A percentile compares a stretch with the other conserved stretches of the same genome.
Conservation (phyloP, 2,797 vertebrate species). For the Miichthys miiuy region DNA sequence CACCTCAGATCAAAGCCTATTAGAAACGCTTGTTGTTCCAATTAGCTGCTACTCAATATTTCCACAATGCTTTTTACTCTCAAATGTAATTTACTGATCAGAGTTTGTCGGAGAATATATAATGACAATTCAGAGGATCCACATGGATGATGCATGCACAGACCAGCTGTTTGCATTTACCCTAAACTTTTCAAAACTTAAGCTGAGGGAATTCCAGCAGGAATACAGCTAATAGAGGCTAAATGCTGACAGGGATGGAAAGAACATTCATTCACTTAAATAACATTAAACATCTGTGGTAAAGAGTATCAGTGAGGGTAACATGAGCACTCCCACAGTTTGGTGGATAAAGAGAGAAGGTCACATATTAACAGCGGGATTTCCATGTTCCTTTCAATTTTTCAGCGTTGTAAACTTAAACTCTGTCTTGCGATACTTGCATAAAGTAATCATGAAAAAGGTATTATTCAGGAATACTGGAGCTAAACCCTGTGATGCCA, state of each 20-base stretch:
- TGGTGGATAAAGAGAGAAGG: constrained; percentile 14
- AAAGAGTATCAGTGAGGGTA: constrained; percentile 41
- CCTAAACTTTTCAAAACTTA: constrained; percentile 32
- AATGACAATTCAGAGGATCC: constrained; percentile 10
- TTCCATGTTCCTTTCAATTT: background rate
- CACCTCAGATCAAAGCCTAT: constrained; percentile 49
- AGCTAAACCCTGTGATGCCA: constrained; percentile 11
- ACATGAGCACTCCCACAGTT: constrained; percentile 28
- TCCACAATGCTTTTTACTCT: constrained; percentile 29
- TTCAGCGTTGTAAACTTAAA: constrained; percentile 3
- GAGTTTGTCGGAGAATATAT: constrained; percentile 2
- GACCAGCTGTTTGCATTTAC: constrained; percentile 58
- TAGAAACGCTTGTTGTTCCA: constrained; percentile 30
- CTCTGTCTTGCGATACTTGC: background rate
- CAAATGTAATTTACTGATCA: constrained; percentile 29
- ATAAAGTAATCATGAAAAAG: background rate
- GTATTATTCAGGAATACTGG: constrained; percentile 11
- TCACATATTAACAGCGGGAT: constrained; percentile 19
- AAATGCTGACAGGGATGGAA: constrained; percentile 62
- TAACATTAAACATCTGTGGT: constrained; percentile 43
- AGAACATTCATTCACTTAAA: constrained; percentile 51
- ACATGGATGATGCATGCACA: background rate
- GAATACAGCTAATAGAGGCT: constrained; percentile 40
- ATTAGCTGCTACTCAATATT: constrained; percentile 45
- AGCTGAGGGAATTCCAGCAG: constrained; percentile 29